A percentile compares a stretch with the other conserved stretches of the same genome.
Evolutionary conservation across 1,140 invertebrate genomes (phyloP).

Genomic region (Drosophila sproati): DNA sequence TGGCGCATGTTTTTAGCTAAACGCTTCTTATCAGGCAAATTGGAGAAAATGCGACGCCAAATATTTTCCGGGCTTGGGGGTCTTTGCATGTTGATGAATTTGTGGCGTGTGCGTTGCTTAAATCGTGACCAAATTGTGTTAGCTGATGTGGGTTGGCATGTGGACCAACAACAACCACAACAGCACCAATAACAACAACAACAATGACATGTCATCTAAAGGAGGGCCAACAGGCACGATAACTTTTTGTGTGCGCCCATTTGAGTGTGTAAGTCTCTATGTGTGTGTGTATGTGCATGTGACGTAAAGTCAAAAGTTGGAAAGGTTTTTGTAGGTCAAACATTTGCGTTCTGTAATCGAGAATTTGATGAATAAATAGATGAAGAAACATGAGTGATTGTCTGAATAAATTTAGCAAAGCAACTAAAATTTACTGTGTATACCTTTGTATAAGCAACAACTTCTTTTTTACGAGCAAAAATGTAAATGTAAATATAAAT

Average conservation of each 20-base stretch:
- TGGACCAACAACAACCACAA: background rate
- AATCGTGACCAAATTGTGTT: slow-evolving; percentile 82
- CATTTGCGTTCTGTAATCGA: slow-evolving; percentile 33
- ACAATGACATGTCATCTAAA: slow-evolving; percentile 28
- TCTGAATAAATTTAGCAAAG: slow-evolving; percentile 13
- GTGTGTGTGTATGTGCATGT: slow-evolving; percentile 11
- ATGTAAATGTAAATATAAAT: background rate
- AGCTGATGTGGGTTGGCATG: slow-evolving; percentile 46
- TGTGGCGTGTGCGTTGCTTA: slow-evolving; percentile 71
- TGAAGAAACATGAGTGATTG: slow-evolving; percentile 27
- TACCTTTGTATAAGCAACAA: too few relatives aligned
- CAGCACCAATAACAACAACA: background rate
- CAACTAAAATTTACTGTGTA: background rate
- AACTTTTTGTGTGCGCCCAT: slow-evolving; percentile 28
- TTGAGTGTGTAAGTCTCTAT: background rate
- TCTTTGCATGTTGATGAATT: slow-evolving; percentile 79
- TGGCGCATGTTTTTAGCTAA: slow-evolving; percentile 79
- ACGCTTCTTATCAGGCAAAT: slow-evolving; percentile 82
- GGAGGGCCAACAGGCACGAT: slow-evolving; percentile 45
- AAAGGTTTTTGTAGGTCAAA: slow-evolving; percentile 52
- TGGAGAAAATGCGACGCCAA: slow-evolving; percentile 55
- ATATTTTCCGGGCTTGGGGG: slow-evolving; percentile 10
- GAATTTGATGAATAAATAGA: slow-evolving; percentile 34
- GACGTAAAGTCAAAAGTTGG: slow-evolving; percentile 38
- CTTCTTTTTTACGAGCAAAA: too few relatives aligned